These are phyloP conservation scores for Hippocampus abdominalis DNA, from an alignment of 2,113 vertebrate genomes.

Conservation along the genomic window DNA sequence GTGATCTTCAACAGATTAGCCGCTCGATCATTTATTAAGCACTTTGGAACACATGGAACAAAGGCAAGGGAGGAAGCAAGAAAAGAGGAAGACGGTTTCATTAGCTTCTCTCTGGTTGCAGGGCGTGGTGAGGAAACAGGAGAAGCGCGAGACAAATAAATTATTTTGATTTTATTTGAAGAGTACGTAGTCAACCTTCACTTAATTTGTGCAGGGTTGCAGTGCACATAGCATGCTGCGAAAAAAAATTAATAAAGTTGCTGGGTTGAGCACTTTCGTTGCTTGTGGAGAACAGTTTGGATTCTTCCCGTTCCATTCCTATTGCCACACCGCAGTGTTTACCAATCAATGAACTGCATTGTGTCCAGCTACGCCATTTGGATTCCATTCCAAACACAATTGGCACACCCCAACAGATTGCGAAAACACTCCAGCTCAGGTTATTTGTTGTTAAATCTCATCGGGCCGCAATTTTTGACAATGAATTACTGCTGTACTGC, in stretches of 20 bases:
- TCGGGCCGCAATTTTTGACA: too few relatives aligned
- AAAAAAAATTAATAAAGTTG: neutral
- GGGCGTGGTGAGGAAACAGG: constrained; percentile 37
- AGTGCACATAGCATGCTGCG: neutral
- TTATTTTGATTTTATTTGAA: neutral
- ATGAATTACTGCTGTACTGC: neutral
- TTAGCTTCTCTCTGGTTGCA: constrained; percentile 21
- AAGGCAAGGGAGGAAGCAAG: constrained; percentile 8
- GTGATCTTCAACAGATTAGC: constrained; percentile 52
- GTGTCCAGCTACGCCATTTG: neutral
- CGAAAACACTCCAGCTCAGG: neutral
- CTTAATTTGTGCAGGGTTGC: neutral
- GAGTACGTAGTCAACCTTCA: neutral
- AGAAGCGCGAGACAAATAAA: neutral
- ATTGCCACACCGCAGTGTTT: neutral
- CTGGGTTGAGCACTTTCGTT: neutral
- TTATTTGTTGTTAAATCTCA: neutral
- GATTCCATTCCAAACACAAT: neutral
- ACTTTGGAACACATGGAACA: constrained; percentile 53
- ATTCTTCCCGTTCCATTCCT: neutral
- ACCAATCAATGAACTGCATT: neutral
- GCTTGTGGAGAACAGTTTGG: neutral
- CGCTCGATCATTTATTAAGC: constrained; percentile 62
- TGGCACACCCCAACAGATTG: neutral
- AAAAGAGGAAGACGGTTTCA: constrained; percentile 16